Evolutionary conservation across 2,888 invertebrate genomes (phyloP).

Genomic region (Mesoligia furuncula): DNA sequence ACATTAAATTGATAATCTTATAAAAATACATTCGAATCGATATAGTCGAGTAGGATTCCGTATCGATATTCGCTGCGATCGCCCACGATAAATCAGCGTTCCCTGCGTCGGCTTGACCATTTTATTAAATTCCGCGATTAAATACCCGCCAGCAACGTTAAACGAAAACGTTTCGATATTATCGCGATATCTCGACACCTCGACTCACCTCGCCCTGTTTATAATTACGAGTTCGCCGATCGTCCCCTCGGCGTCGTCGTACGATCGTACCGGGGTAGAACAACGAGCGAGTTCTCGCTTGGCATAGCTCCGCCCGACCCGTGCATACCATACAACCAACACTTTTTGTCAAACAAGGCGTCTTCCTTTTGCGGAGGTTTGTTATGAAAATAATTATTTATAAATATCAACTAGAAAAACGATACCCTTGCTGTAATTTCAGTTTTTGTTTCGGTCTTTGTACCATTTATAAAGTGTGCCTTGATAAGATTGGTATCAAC

Average conservation of each 20-base stretch:
- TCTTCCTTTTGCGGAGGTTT: slow-evolving; percentile 48
- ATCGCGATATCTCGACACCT: slow-evolving; percentile 86
- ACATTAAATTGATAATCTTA: slow-evolving; percentile 58
- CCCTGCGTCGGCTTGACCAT: slow-evolving; percentile 74
- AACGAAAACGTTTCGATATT: slow-evolving; percentile 83
- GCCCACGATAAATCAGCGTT: slow-evolving; percentile 78
- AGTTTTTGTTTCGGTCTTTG: slow-evolving; percentile 30
- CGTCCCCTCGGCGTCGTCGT: slow-evolving; percentile 62
- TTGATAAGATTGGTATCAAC: slow-evolving; percentile 23
- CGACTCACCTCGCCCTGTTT: slow-evolving; percentile 77
- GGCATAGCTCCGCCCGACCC: slow-evolving; percentile 30
- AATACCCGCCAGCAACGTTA: slow-evolving; percentile 80
- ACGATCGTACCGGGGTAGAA: slow-evolving; percentile 50
- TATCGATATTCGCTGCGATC: slow-evolving; percentile 65
- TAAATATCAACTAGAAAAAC: slow-evolving; percentile 45
- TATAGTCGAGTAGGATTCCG: slow-evolving; percentile 61
- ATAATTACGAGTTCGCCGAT: slow-evolving; percentile 77
- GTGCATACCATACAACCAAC: slow-evolving; percentile 40
- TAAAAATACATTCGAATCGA: slow-evolving; percentile 65
- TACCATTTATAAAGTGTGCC: not conserved
- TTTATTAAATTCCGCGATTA: slow-evolving; percentile 86
- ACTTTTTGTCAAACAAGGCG: slow-evolving; percentile 53
- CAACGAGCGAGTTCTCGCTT: slow-evolving; percentile 51
- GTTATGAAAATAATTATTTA: slow-evolving; percentile 53
- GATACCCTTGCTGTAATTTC: not conserved